These are phyloP conservation scores for Pyralis farinalis DNA, from an alignment of 2,888 invertebrate species.

Conservation along the genomic window DNA sequence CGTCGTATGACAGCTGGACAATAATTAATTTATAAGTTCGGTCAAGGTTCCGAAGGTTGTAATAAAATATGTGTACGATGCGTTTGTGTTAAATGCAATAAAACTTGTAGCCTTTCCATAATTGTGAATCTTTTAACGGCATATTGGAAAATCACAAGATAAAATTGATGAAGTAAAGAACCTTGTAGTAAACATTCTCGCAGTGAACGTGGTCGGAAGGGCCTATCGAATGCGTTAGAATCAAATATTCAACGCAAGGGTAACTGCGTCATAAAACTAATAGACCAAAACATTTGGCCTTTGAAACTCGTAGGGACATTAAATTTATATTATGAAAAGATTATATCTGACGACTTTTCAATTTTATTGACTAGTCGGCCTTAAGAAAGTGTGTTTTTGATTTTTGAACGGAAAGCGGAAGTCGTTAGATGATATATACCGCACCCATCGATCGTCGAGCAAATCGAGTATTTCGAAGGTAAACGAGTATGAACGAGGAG, in stretches of 20 bases:
- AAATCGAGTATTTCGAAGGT: constrained; percentile 56
- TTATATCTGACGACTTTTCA: constrained; percentile 59
- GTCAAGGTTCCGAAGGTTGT: constrained; percentile 52
- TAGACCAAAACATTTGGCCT: constrained; percentile 65
- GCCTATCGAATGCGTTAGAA: constrained; percentile 49
- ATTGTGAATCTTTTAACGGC: background rate
- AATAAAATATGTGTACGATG: constrained; percentile 25
- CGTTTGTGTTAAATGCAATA: constrained; percentile 17
- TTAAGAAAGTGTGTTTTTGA: constrained; percentile 59
- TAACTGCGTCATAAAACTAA: constrained; percentile 72
- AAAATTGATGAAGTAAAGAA: background rate
- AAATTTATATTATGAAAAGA: constrained; percentile 55
- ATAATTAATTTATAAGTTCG: constrained; percentile 58
- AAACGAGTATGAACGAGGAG: constrained; percentile 54
- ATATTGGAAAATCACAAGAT: background rate
- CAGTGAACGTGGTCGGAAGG: constrained; percentile 39
- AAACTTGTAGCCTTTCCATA: background rate
- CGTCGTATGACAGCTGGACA: constrained; percentile 36
- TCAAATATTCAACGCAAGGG: constrained; percentile 60
- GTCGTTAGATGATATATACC: constrained; percentile 39
- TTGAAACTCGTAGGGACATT: constrained; percentile 53
- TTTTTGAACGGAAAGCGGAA: constrained; percentile 66
- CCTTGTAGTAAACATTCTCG: background rate
- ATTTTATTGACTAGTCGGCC: constrained; percentile 69
- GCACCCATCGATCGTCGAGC: constrained; percentile 35